Base-by-base conservation (phyloP, 1,140 invertebrate genomes). In the Procambarus virginalis region DNA sequence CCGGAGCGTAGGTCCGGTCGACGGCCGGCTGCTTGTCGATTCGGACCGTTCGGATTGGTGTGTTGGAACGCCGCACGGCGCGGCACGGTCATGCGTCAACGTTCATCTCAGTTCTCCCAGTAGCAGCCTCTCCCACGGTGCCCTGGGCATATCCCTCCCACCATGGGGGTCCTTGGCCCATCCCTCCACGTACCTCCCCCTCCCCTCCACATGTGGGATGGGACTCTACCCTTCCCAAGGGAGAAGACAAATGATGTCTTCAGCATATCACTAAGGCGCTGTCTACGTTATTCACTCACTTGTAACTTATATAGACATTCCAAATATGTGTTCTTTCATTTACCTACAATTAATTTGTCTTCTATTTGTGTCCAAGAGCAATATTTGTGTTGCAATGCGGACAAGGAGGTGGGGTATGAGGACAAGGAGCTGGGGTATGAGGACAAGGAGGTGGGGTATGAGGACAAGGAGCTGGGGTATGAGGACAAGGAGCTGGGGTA, bases 51-150 rank as follows among this genome's bases (percentile, higher is more conserved):
- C 58, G 58, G 58, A 22, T 70, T 89, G 0, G 88, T 89, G 73
- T 89, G 88, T 55, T 89, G 88, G 88, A 89, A 89, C 60, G 49
- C 88, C 20, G 81, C 88, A 49, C 34, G 88, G 48, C 51, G 75
- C 45, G 75, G 70, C 17, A 73, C 81, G 8, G 73, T 89, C 10
- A 84, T 89, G 73, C 49, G 88, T 17, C 81, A 84, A 17, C 73
- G 88, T 20, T 84, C 88, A 45, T 46, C 75, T 9, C 88, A 89
- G 81, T 84, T 84, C 22, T n/a, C 51, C 45, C 86, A 89, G 86
- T 89, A 81, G 77, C 51, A 2, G 12, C 51, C 51, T 55, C 51
- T 55, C 51, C 51, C 12, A 55, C 51, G 12, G 51, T 1, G 12
- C 8, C 51, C 12, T 12, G 51, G 51, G 2, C 51, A 55, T 55